phyloP scores from a whole-genome alignment of 2,113 vertebrate genomes.

The Apteryx owenii region DNA sequence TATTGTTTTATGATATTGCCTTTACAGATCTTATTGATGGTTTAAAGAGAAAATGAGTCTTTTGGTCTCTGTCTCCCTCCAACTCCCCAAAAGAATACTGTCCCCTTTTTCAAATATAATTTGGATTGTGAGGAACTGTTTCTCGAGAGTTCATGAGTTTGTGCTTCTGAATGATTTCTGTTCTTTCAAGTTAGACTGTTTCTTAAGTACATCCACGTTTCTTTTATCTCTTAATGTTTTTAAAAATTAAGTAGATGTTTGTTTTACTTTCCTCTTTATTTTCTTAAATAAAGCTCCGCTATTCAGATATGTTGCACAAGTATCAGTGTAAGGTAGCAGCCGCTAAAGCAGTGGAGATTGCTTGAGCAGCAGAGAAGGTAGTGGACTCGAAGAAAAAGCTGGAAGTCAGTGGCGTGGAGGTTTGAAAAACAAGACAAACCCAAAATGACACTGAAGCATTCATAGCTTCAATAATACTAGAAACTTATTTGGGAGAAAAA shows the following conservation, averaged over 20 bases:
- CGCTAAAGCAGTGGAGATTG: rapidly evolving
- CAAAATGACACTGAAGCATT: not conserved
- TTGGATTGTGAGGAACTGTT: not conserved
- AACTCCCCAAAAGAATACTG: not conserved
- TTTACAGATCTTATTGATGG: not conserved
- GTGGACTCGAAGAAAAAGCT: not conserved
- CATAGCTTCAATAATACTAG: not conserved
- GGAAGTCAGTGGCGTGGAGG: not conserved
- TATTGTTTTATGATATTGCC: not conserved
- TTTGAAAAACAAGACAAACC: not conserved
- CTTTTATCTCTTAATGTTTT: not conserved
- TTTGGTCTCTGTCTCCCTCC: not conserved
- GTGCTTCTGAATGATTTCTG: not conserved
- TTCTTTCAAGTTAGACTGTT: not conserved
- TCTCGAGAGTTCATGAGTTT: not conserved
- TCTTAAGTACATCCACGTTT: not conserved
- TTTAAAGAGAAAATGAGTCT: not conserved
- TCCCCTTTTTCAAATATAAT: not conserved
- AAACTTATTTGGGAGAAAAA: not conserved
- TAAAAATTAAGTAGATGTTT: not conserved
- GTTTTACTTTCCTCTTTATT: not conserved
- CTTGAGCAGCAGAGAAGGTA: not conserved
- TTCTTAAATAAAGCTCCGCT: not conserved
- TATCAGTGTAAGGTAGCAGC: not conserved
- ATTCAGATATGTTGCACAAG: not conserved